Conservation (phyloP, 2,888 invertebrate genomes). For the Esperia sulphurella region DNA sequence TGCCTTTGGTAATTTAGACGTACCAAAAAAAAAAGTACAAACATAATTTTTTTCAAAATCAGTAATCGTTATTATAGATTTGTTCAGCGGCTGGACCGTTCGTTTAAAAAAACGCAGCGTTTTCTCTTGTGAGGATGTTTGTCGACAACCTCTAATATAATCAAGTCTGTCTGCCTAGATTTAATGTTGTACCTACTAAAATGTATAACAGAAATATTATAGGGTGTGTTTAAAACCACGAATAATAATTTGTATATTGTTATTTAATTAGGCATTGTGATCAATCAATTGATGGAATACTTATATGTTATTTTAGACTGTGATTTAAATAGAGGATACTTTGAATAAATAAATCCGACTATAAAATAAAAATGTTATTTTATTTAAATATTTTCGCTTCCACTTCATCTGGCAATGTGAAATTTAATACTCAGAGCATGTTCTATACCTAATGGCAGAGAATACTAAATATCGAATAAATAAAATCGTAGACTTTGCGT, state of each 20-base stretch:
- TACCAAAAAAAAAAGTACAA: too few relatives aligned
- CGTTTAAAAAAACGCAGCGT: constrained; percentile 29
- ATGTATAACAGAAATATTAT: too few relatives aligned
- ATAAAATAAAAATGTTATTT: not conserved
- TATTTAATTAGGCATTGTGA: constrained; percentile 16
- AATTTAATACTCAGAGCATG: too few relatives aligned
- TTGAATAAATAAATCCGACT: not conserved
- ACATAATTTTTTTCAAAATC: too few relatives aligned
- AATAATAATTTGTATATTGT: constrained; percentile 19
- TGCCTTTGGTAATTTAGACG: too few relatives aligned
- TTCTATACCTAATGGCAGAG: too few relatives aligned
- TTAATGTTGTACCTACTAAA: constrained; percentile 17
- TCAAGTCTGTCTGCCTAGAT: constrained; percentile 45
- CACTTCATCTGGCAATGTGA: not conserved
- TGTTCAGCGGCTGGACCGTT: constrained; percentile 28
- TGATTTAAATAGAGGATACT: constrained; percentile 29
- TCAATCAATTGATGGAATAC: constrained; percentile 4
- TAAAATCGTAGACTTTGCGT: too few relatives aligned
- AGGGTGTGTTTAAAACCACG: constrained; percentile 4
- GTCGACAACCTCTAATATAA: constrained; percentile 27
- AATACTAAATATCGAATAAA: too few relatives aligned
- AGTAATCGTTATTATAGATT: not conserved
- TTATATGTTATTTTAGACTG: constrained; percentile 26
- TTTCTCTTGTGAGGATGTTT: constrained; percentile 21
- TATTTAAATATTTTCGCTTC: not conserved